Conservation (phyloP, 2,113 vertebrate genomes). For the Lepidothrix coronata region DNA sequence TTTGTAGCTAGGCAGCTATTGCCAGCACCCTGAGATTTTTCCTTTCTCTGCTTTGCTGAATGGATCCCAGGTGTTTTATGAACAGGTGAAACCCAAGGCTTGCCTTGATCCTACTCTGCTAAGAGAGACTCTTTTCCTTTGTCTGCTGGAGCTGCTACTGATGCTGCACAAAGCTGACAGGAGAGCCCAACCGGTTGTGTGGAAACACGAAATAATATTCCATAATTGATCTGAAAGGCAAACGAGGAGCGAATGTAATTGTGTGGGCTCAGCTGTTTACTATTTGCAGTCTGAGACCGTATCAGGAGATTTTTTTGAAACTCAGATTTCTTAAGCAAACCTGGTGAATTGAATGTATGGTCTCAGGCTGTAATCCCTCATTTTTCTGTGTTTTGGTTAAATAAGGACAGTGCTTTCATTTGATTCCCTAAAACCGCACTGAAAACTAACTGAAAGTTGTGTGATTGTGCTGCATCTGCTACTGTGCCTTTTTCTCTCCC, state of each 20-base stretch:
- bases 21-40: background rate
- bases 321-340: background rate
- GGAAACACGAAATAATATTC: background rate
- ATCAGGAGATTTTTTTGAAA: background rate
- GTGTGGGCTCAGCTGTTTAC: background rate
- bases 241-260: background rate
- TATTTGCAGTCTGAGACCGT: background rate
- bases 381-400: background rate
- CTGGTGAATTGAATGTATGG: accelerated
- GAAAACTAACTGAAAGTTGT: background rate
- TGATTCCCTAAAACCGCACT: background rate
- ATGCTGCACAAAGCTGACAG: background rate
- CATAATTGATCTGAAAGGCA: background rate
- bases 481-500: background rate
- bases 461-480: accelerated
- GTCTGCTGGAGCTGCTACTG: background rate
- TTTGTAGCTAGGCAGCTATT: background rate
- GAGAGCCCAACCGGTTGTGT: accelerated
- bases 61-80: background rate
- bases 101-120: background rate
- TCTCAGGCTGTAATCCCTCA: background rate
- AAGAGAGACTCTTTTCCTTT: background rate
- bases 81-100: background rate
- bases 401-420: background rate
- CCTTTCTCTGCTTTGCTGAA: background rate